A percentile compares a stretch with the other conserved stretches of the same genome.
Conservation (phyloP, 2,113 vertebrate genomes). For the Martes martes region DNA sequence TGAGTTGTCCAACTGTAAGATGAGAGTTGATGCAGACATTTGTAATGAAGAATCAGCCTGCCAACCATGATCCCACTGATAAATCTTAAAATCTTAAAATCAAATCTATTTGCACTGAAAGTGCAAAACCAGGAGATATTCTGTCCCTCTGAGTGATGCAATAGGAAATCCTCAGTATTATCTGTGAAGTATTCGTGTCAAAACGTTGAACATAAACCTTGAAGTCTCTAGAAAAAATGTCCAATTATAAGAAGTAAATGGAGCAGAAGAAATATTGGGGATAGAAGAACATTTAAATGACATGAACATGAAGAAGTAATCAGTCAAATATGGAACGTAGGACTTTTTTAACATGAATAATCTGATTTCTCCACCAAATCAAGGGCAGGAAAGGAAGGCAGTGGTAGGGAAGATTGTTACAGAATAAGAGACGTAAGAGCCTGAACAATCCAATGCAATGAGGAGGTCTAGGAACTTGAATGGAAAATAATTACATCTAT, state of each 20-base stretch:
- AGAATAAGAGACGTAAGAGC: not conserved
- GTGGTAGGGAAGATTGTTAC: not conserved
- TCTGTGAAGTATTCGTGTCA: not conserved
- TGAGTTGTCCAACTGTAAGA: not conserved
- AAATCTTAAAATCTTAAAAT: not conserved
- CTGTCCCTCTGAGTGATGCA: not conserved
- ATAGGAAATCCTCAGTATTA: not conserved
- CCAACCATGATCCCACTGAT: not conserved
- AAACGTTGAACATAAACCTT: not conserved
- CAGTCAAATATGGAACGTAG: not conserved
- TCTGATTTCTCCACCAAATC: not conserved
- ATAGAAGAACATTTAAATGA: not conserved
- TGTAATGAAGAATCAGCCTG: not conserved
- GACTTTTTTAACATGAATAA: not conserved
- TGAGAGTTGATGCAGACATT: not conserved
- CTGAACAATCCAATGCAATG: not conserved
- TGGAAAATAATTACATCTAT: not conserved
- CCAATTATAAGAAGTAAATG: not conserved
- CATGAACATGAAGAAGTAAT: not conserved
- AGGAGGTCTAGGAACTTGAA: not conserved
- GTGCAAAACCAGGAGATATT: not conserved
- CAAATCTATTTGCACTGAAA: not conserved
- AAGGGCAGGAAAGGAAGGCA: not conserved
- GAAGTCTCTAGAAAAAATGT: not conserved
- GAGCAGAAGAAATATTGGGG: not conserved